Evolutionary conservation across 2,888 invertebrate genomes (phyloP).

Genomic region (Nipponacmea schrenckii): DNA sequence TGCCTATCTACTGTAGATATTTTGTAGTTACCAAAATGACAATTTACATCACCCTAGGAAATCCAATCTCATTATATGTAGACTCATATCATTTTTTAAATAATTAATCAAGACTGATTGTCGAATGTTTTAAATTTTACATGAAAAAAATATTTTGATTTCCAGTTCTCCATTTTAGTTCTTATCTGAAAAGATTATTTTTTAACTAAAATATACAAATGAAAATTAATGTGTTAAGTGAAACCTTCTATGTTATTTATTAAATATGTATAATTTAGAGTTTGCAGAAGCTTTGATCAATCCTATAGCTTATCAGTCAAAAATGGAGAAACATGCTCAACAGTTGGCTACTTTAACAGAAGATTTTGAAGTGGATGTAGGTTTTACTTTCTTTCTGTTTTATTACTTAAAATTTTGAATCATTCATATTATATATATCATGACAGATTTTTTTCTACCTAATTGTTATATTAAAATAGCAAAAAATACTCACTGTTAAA

Average conservation of each 20-base stretch:
- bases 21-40: neutral
- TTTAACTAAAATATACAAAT: too few relatives aligned
- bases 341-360: constrained; percentile 90
- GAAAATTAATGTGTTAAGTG: too few relatives aligned
- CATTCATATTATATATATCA: neutral
- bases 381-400: constrained; percentile 21
- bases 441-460: neutral
- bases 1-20: constrained; percentile 10
- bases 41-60: neutral
- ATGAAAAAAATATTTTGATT: too few relatives aligned
- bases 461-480: too few relatives aligned
- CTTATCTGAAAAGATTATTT: too few relatives aligned
- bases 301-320: constrained; percentile 96
- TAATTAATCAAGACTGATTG: too few relatives aligned
- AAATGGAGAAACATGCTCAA: constrained; percentile 89
- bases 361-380: constrained; percentile 72
- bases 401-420: neutral
- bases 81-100: too few relatives aligned
- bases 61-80: neutral
- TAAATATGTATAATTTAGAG: constrained; percentile 52
- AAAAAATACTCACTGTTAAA: too few relatives aligned
- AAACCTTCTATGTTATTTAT: too few relatives aligned
- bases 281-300: constrained; percentile 83
- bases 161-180: too few relatives aligned
- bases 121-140: too few relatives aligned